Evolutionary conservation across 2,888 invertebrate species (phyloP).

Genomic region (Ophion ventricosus): DNA sequence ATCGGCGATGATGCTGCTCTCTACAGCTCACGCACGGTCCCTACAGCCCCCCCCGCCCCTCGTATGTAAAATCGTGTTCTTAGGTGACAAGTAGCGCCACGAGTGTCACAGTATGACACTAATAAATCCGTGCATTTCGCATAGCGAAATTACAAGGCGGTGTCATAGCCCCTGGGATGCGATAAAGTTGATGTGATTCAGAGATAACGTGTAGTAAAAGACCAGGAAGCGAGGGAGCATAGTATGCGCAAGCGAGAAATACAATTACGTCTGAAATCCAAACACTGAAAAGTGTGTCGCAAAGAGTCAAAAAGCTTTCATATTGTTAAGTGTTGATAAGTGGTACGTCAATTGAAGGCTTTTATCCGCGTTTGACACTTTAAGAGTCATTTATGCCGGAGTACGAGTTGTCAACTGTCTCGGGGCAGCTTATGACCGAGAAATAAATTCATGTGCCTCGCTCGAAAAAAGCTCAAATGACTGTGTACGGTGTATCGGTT

Average conservation of each 20-base stretch:
- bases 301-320: slow-evolving; percentile 27
- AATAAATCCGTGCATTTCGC: too few species aligned
- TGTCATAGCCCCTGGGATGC: too few species aligned
- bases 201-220: not conserved
- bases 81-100: too few species aligned
- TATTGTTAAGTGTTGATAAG: slow-evolving; percentile 76
- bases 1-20: too few species aligned
- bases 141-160: too few species aligned
- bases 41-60: too few species aligned
- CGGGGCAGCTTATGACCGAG: slow-evolving; percentile 65
- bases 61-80: too few species aligned
- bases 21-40: too few species aligned
- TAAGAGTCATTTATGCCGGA: slow-evolving; percentile 68
- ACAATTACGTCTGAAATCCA: slow-evolving; percentile 21
- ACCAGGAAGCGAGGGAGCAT: not conserved
- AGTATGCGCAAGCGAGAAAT: not conserved
- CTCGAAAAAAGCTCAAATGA: slow-evolving; percentile 54
- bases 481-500: not conserved
- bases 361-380: slow-evolving; percentile 73
- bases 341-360: slow-evolving; percentile 78
- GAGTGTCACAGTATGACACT: too few species aligned
- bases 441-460: slow-evolving; percentile 54
- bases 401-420: slow-evolving; percentile 51
- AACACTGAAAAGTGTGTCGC: slow-evolving; percentile 36
- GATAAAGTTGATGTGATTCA: not conserved